Percentiles rank a stretch among this genome's conserved stretches.
Evolutionary conservation across 1,140 invertebrate genomes (phyloP).

Genomic region (Drosophila grimshawi): DNA sequence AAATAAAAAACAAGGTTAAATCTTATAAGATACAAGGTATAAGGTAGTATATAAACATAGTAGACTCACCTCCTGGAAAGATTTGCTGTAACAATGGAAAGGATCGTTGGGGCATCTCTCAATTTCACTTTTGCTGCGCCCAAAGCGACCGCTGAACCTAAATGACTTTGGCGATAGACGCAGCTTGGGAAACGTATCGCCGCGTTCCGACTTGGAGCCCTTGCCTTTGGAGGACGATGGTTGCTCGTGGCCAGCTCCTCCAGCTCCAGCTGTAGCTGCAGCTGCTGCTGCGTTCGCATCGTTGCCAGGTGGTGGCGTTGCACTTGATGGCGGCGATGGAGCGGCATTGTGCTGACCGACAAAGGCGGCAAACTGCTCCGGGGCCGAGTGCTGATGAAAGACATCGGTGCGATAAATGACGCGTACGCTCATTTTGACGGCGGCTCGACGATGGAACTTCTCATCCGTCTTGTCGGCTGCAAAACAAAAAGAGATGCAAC

Average conservation of each 20-base stretch:
- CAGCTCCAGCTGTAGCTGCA: constrained; percentile 4
- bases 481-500: neutral
- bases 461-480: constrained; percentile 80
- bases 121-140: constrained; percentile 81
- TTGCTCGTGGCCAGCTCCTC: constrained; percentile 13
- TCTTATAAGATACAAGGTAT: neutral
- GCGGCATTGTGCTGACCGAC: constrained; percentile 54
- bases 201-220: constrained; percentile 71
- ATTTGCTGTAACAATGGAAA: constrained; percentile 82
- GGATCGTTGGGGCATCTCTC: constrained; percentile 78
- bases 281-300: constrained; percentile 8
- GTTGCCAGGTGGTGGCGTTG: constrained; percentile 49
- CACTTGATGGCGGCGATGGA: constrained; percentile 62
- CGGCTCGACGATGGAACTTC: constrained; percentile 80
- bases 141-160: constrained; percentile 81
- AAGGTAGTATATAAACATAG: too few relatives aligned
- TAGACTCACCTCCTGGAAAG: constrained; percentile 79
- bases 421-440: constrained; percentile 80
- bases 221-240: constrained; percentile 46
- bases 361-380: constrained; percentile 72
- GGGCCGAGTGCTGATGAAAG: constrained; percentile 52
- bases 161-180: constrained; percentile 79
- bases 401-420: constrained; percentile 83
- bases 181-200: constrained; percentile 79
- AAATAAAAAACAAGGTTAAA: too few relatives aligned